Evolutionary conservation across 2,113 vertebrate genomes (phyloP).

Genomic region (Sturnus vulgaris): DNA sequence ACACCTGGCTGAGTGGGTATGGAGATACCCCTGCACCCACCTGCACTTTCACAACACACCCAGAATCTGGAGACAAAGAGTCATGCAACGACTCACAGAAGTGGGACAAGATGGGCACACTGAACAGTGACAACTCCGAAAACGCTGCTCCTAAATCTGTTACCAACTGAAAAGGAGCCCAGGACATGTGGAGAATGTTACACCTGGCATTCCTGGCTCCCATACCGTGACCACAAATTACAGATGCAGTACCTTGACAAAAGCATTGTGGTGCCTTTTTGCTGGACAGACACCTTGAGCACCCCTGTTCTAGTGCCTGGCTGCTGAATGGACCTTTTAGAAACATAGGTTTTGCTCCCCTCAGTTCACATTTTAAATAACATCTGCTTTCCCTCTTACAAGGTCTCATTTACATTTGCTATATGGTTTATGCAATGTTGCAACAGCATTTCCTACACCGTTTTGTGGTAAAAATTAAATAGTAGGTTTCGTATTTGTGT

Average conservation of each 20-base stretch:
- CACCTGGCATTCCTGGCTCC: not conserved
- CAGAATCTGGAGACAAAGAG: not conserved
- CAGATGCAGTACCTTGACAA: not conserved
- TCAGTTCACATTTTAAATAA: not conserved
- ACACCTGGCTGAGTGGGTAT: not conserved
- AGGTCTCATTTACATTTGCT: not conserved
- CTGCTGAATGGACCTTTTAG: not conserved
- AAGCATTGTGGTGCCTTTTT: not conserved
- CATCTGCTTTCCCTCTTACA: not conserved
- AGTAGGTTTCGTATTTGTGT: not conserved
- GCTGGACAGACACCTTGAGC: not conserved
- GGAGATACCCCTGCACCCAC: not conserved
- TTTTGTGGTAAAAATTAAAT: not conserved
- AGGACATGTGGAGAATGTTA: accelerated
- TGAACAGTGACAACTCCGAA: not conserved
- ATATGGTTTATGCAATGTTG: not conserved
- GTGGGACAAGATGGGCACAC: not conserved
- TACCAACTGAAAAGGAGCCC: not conserved
- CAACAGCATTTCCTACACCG: not conserved
- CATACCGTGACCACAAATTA: not conserved
- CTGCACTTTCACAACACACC: not conserved
- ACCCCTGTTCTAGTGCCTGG: accelerated
- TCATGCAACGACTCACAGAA: not conserved
- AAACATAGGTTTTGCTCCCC: accelerated
- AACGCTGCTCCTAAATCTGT: not conserved